phyloP scores from a whole-genome alignment of 2,113 vertebrate genomes.

The Misgurnus mizolepis region DNA sequence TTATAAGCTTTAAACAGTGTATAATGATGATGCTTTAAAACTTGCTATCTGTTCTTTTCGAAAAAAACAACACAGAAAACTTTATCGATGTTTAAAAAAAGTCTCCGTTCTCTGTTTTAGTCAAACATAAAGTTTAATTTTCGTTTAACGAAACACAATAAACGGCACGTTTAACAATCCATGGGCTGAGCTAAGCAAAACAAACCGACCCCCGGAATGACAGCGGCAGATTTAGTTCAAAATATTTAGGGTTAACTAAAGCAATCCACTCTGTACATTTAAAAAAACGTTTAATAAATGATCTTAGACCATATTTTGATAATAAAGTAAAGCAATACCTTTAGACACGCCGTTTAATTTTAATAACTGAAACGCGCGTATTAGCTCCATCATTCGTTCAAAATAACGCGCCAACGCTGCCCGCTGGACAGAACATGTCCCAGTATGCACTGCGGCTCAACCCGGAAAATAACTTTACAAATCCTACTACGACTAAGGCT shows the following conservation, averaged over 20 bases:
- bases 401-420: slow-evolving; percentile 66
- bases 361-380: slow-evolving; percentile 62
- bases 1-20: background rate
- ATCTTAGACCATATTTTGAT: background rate
- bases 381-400: slow-evolving; percentile 69
- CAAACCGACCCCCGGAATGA: background rate
- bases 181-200: background rate
- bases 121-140: background rate
- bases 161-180: background rate
- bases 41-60: too few relatives aligned
- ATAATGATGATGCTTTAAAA: too few relatives aligned
- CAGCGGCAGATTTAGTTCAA: background rate
- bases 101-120: background rate
- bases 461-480: background rate
- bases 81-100: background rate
- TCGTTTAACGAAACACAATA: background rate
- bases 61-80: background rate
- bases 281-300: background rate
- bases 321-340: slow-evolving; percentile 53
- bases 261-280: too few relatives aligned
- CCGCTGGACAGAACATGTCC: background rate
- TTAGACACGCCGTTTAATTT: slow-evolving; percentile 57
- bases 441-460: slow-evolving; percentile 30
- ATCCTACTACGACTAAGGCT: background rate
- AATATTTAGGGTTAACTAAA: background rate